These are phyloP conservation scores for Stomatorhinus walkeri DNA, from an alignment of 2,797 vertebrate species.

Conservation along the genomic window DNA sequence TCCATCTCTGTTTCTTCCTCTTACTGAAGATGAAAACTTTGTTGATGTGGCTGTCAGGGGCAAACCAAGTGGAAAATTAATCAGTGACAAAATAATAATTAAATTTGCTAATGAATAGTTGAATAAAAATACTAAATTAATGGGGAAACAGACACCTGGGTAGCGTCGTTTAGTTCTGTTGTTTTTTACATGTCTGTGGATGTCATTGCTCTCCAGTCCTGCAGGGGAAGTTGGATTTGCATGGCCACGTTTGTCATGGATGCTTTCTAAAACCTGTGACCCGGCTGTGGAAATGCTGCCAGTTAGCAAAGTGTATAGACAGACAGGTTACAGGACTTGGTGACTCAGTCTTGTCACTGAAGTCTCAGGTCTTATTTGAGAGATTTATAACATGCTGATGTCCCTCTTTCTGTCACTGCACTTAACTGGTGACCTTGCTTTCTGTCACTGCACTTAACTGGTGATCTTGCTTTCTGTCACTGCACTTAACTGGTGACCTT, in stretches of 20 bases:
- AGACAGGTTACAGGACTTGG: background rate
- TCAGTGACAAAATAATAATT: background rate
- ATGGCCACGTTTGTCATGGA: background rate
- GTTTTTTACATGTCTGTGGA: background rate
- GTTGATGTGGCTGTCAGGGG: background rate
- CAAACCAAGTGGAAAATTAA: background rate
- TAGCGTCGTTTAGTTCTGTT: background rate
- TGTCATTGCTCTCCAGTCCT: background rate
- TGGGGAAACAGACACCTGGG: background rate
- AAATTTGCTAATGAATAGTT: background rate
- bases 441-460: no score
- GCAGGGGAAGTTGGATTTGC: background rate
- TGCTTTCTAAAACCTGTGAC: background rate
- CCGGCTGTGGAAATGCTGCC: background rate
- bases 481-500: no score
- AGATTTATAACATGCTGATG: background rate
- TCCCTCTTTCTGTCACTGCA: background rate
- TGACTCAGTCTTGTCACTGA: background rate
- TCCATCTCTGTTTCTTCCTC: background rate
- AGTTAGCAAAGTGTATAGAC: background rate
- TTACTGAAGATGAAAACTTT: background rate
- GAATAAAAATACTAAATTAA: background rate
- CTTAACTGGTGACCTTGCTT: background rate
- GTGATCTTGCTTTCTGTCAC: no score
- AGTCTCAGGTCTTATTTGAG: background rate